phyloP scores from a whole-genome alignment of 2,113 vertebrate species.

The Lucifuga dentata region DNA sequence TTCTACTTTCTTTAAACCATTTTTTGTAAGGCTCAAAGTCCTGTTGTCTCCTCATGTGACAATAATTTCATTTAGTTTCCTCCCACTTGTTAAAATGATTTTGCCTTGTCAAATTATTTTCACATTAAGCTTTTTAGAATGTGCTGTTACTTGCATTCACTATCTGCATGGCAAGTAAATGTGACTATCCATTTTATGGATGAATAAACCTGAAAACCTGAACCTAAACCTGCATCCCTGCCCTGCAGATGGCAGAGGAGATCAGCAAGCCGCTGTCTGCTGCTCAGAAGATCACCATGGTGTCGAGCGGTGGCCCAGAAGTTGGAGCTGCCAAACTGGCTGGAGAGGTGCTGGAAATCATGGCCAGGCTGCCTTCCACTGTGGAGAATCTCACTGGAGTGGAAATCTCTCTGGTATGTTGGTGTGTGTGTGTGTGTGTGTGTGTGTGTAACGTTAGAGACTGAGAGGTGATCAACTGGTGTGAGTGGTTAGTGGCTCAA shows the following conservation, averaged over 20 bases:
- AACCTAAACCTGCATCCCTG: neutral
- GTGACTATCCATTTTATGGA: too few relatives aligned
- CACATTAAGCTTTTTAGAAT: too few relatives aligned
- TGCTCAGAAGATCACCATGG: conserved; percentile 89
- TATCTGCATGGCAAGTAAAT: too few relatives aligned
- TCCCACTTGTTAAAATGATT: too few relatives aligned
- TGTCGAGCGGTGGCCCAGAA: conserved; percentile 88
- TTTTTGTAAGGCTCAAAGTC: too few relatives aligned
- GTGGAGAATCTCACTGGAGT: conserved; percentile 91
- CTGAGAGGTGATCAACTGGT: too few relatives aligned
- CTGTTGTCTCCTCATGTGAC: too few relatives aligned
- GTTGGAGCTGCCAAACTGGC: conserved; percentile 90
- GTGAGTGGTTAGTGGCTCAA: accelerated
- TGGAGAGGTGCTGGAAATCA: conserved; percentile 90
- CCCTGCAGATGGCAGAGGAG: conserved; percentile 88
- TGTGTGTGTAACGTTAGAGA: neutral
- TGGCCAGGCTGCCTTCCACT: conserved; percentile 83
- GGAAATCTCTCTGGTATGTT: conserved; percentile 85
- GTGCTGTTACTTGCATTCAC: too few relatives aligned
- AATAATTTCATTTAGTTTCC: too few relatives aligned
- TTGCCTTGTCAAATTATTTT: too few relatives aligned
- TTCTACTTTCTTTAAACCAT: too few relatives aligned
- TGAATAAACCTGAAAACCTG: too few relatives aligned
- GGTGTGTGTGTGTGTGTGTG: neutral
- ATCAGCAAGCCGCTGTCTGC: conserved; percentile 87